Evolutionary conservation across 2,797 vertebrate species (phyloP), one percentile per base, ranked within the genome.

Genomic region (Pipistrellus nathusii): DNA sequence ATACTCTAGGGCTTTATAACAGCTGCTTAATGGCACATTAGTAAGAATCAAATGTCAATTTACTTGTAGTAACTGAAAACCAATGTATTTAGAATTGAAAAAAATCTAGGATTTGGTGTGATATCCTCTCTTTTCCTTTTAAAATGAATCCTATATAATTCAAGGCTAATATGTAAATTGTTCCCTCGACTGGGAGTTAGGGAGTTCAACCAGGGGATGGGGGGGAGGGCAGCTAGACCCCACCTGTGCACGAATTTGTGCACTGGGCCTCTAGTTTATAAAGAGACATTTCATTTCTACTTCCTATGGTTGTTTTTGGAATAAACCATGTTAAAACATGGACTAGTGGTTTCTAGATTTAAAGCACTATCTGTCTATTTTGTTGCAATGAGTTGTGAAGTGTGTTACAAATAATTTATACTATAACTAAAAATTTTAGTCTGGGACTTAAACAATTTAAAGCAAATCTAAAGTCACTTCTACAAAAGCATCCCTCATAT

Each of bases 81-180:
- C 51, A 92, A 62, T 94, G 20, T 55, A 85, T 90, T 88, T 77
- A 41, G 66, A 92, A 12, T 88, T 71, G 27, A 55, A 90, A 95
- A 84, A 85, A 53, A 48, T 82, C 44, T 84, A 71, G 59, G 25
- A 66, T 86, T 91, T 32, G 51, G 41, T 90, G 13, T 77, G 12
- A 18, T 88, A 85, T 76, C 44, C 62, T 30, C 12, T 55, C 5
- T 90, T 88, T 73, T 59, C 25, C 46, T 92, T 93, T 93, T 85
- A 69, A 83, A 83, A 73, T 2, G 48, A 78, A 59, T 27, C 23
- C 57, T 59, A 59, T 27, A 27, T 59, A 59, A 59, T 59, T 27
- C 27, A 59, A 59, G 10, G 57, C 57, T 59, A 59, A 59, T 59
- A 59, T 59, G 57, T 25, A 59, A 59, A 59, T 59, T 59, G 23